These are phyloP conservation scores for Brotula barbata DNA, from an alignment of 2,797 vertebrate species.

Conservation along the genomic window DNA sequence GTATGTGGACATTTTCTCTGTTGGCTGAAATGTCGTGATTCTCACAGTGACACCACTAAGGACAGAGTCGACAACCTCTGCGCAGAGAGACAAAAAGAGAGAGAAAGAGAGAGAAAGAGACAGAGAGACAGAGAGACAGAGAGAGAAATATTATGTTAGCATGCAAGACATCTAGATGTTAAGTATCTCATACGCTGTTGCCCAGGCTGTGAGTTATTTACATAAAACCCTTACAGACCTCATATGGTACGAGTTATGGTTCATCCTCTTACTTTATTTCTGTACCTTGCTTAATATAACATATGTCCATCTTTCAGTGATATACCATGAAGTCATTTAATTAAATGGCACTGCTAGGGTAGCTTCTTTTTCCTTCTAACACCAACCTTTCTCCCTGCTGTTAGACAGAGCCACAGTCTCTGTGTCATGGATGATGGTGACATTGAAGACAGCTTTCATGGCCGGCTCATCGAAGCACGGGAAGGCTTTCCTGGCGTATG, in stretches of 20 bases:
- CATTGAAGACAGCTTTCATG: conserved; percentile 89
- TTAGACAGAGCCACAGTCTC: conserved; percentile 84
- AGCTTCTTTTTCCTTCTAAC: neutral
- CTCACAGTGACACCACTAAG: conserved; percentile 8
- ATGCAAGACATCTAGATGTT: conserved; percentile 3
- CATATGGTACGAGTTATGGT: neutral
- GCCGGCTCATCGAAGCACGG: conserved; percentile 95
- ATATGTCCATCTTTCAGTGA: too few relatives aligned
- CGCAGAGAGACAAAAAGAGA: conserved; percentile 17
- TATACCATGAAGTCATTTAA: too few relatives aligned
- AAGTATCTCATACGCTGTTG: conserved; percentile 6
- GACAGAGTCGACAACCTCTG: conserved; percentile 31
- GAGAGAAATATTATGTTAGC: too few relatives aligned
- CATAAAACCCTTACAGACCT: neutral
- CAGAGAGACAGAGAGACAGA: conserved; percentile 6
- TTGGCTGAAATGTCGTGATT: conserved; percentile 78
- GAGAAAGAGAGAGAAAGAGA: conserved; percentile 20
- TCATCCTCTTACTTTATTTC: neutral
- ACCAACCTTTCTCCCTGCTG: conserved; percentile 79
- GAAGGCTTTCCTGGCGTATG: conserved; percentile 89
- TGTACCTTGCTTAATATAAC: neutral
- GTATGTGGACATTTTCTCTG: conserved; percentile 90
- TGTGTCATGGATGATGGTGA: conserved; percentile 79
- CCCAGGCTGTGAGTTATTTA: conserved; percentile 29
- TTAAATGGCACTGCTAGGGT: too few relatives aligned